Base-by-base conservation (phyloP, 2,888 invertebrate species). In the Allolobophora icterica region DNA sequence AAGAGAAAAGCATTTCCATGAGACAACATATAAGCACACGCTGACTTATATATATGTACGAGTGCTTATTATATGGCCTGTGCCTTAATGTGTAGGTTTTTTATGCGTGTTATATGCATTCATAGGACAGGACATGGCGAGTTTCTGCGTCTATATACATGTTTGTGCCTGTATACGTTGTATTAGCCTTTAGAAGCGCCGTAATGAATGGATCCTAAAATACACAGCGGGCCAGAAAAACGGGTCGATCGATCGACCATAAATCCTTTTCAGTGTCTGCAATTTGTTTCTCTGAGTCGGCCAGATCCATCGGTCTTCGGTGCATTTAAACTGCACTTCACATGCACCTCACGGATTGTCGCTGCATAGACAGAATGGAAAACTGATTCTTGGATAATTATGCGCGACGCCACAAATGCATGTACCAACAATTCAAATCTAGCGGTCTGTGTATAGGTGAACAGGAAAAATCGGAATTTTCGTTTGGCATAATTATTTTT, bases 201-300 rank as follows among this genome's bases (percentile, higher is more conserved):
- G 42, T 52, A 52, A 11, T n/a, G 71, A 71, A 30, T 71, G 71
- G 71, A 71, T n/a, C 71, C 8, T 13, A 52, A 71, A 71, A 71
- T 71, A n/a, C 71, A 71, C 71, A 71, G 30, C 71, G n/a, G 71
- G 71, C 71, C 71, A 71, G 71, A 71, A 71, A 71, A 71, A 71
- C 11, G 6, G n/a, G 71, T 6, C 30, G 71, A 71, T n/a, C 71
- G 71, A 71, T 71, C 71, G n/a, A 17, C 1, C n/a, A n/a, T 13
- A 71, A n/a, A 71, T 71, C 71, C n/a, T n/a, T n/a, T 71, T 71
- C n/a, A 71, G 71, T 11, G 17, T n/a, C 30, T 71, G 71, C 71
- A 71, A n/a, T 71, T 71, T 71, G n/a, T n/a, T n/a, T 71, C 71
- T n/a, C 13, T 52, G 52, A 0, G 52, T 17, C 13, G 21, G 24